Evolutionary conservation across 2,888 invertebrate genomes (phyloP).

Genomic region (Andrena trimmerana): DNA sequence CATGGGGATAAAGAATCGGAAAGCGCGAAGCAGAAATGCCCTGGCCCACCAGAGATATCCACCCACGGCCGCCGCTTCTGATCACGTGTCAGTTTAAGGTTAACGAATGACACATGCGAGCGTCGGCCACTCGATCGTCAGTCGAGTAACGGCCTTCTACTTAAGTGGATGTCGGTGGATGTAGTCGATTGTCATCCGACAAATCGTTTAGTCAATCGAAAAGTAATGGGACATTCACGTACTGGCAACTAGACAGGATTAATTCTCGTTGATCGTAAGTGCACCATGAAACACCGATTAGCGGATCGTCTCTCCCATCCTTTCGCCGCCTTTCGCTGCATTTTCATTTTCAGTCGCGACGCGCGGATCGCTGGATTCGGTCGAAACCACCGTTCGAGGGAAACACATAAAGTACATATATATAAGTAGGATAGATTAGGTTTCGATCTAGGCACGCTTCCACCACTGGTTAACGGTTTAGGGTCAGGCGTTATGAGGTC

Average conservation of each 20-base stretch:
- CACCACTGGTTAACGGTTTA: neutral
- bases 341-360: neutral
- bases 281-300: neutral
- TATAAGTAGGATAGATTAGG: too few species aligned
- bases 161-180: slow-evolving; percentile 47
- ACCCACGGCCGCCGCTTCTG: slow-evolving; percentile 81
- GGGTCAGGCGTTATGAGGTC: neutral
- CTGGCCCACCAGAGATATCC: slow-evolving; percentile 11
- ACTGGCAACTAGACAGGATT: slow-evolving; percentile 18
- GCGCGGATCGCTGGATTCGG: neutral
- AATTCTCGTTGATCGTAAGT: slow-evolving; percentile 35
- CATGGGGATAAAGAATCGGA: neutral
- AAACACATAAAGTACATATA: neutral
- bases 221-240: slow-evolving; percentile 45
- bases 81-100: slow-evolving; percentile 67
- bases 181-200: slow-evolving; percentile 30
- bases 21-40: neutral
- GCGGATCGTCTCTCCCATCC: neutral
- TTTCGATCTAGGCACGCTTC: neutral
- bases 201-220: slow-evolving; percentile 33
- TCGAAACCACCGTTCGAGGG: neutral
- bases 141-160: slow-evolving; percentile 52
- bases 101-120: slow-evolving; percentile 73
- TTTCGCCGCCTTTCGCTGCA: neutral
- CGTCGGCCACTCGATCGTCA: slow-evolving; percentile 29